Percentiles rank a stretch among this genome's conserved stretches.
These are phyloP conservation scores for Neocrepidodera transversa DNA, from an alignment of 2,888 invertebrate genomes.

Conservation along the genomic window DNA sequence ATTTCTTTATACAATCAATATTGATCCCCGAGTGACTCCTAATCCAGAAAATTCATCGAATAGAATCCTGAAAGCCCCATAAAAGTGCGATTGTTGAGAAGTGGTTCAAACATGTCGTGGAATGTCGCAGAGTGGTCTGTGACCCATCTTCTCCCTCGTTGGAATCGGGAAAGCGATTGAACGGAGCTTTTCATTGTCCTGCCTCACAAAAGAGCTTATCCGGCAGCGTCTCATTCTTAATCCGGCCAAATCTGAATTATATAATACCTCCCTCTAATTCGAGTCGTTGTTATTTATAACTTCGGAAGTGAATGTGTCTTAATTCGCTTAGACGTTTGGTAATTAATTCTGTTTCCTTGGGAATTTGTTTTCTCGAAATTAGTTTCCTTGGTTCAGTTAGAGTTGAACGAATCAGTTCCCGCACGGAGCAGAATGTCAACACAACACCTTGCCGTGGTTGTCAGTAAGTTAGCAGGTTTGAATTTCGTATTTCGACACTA, in stretches of 20 bases:
- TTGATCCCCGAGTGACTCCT: background rate
- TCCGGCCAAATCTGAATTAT: slow-evolving; percentile 21
- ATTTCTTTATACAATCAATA: no score
- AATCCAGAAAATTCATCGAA: background rate
- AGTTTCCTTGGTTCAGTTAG: slow-evolving; percentile 1
- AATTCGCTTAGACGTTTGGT: slow-evolving; percentile 12
- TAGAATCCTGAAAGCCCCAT: background rate
- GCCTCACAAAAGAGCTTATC: slow-evolving; percentile 19
- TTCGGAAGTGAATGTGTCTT: slow-evolving; percentile 18
- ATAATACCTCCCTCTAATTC: slow-evolving; percentile 19
- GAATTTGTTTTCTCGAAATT: no score
- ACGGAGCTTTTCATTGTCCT: slow-evolving; percentile 25
- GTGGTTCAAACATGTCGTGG: slow-evolving; percentile 20
- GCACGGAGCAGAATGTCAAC: background rate
- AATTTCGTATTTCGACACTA: background rate
- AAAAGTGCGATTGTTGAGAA: slow-evolving; percentile 17
- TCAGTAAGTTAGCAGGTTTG: background rate
- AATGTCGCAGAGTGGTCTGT: slow-evolving; percentile 31
- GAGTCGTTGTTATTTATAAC: slow-evolving; percentile 18
- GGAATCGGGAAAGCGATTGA: slow-evolving; percentile 10
- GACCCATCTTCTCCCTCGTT: slow-evolving; percentile 1
- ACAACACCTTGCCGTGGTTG: background rate
- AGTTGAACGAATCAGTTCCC: slow-evolving; percentile 2
- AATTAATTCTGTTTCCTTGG: slow-evolving; percentile 19
- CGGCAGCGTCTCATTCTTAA: slow-evolving; percentile 18